Evolutionary conservation across 2,797 vertebrate genomes (phyloP), one percentile per base, ranked within the genome.

Genomic region (Artibeus jamaicensis): DNA sequence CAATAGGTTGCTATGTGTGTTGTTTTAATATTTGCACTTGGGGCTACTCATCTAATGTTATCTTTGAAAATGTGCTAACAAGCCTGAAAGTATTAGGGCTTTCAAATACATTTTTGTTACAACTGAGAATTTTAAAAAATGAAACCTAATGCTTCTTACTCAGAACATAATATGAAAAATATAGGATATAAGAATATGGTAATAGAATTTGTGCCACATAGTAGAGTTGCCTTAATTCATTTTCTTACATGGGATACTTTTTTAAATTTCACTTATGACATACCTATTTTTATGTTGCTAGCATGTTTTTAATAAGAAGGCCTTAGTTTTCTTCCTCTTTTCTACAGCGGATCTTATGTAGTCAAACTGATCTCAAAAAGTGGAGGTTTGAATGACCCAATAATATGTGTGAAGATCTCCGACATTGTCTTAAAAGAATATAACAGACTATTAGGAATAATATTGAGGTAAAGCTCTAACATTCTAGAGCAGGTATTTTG

Each of bases 1-100:
- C 92, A 89, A 76, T 94, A 39, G n/a, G 73, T 93, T 90, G 86
- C 74, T 91, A 94, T 95, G 65, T 73, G n/a, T 92, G 67, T 86
- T 96, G 78, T 93, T 96, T 96, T 92, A 96, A 67, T 96, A 97
- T 96, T 92, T 89, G 93, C 94, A 95, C 86, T 76, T 91, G 89
- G 82, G 87, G 74, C 65, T 89, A 34, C 32, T 53, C 46, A 82
- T 96, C 85, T 95, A 93, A 93, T 89, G 59, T 85, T 95, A 57
- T 92, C 90, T 96, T 87, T 34, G 59, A 98, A 95, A 97, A 97
- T 77, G 73, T 93, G 87, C 77, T 97, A 97, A 97, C 79, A 96
- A 96, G 59, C 50, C 87, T 88, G 88, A 94, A 94, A 86, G 15
- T 68, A 91, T 73, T 95, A 48, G 26, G 5, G 34, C 65, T 95